Conservation (phyloP, 1,140 invertebrate genomes). For the Dermatophagoides farinae region DNA sequence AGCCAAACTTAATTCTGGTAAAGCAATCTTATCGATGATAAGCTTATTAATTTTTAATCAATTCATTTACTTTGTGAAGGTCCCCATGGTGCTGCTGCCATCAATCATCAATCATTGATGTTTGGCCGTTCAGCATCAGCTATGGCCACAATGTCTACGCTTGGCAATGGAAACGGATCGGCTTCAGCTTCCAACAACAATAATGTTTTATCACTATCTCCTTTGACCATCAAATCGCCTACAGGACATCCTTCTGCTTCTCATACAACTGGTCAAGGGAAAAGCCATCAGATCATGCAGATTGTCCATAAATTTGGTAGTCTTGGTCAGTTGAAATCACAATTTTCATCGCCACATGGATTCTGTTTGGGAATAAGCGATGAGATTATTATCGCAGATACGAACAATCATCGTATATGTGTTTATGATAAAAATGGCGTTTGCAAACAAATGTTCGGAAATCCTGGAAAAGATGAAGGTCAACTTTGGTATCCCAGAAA, state of each 20-base stretch:
- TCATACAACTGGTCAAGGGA: conserved; percentile 1
- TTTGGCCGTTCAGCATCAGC: conserved; percentile 4
- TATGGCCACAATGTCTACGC: background rate
- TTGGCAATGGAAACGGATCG: background rate
- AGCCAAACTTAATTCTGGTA: background rate
- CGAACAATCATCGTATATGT: conserved; percentile 86
- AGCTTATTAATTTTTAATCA: background rate
- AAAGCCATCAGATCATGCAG: conserved; percentile 40
- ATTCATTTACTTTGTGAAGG: too few species aligned
- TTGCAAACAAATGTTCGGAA: conserved; percentile 67
- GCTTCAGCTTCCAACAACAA: background rate
- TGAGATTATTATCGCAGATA: conserved; percentile 76
- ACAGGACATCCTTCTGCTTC: background rate
- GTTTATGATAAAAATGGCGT: conserved; percentile 66
- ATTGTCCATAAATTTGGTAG: conserved; percentile 81
- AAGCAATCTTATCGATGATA: background rate
- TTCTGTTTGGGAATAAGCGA: conserved; percentile 84
- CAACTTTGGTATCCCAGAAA: conserved; percentile 91
- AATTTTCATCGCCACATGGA: conserved; percentile 89
- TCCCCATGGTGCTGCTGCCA: background rate
- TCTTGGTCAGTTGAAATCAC: conserved; percentile 64
- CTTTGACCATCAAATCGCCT: background rate
- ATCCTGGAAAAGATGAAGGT: conserved; percentile 76
- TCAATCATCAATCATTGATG: background rate
- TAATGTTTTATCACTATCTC: background rate